Base-by-base conservation (phyloP, 2,888 invertebrate genomes). In the Phytoseiulus persimilis region DNA sequence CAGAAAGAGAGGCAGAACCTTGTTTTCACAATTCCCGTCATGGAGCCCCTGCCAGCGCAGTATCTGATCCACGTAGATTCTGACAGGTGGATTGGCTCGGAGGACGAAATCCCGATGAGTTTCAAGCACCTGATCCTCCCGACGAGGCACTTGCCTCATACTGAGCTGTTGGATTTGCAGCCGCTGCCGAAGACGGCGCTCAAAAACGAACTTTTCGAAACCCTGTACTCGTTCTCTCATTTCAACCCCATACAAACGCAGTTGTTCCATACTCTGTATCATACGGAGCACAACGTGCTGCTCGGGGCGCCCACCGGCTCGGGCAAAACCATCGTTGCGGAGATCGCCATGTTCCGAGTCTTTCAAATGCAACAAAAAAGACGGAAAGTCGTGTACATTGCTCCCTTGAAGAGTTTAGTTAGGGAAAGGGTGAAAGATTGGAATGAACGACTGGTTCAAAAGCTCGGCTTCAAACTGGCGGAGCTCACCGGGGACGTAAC, bases 201-300 rank as follows among this genome's bases (percentile, higher is more conserved):
- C 31, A 95, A 96, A 91, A 95, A 98, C 92, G 93, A 95, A 0
- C 92, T 94, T 0, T 96, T 95, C 92, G 96, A 98, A 92, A 94
- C 94, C 89, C 94, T 99, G 2, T 99, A 98, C 94, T 92, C 91
- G n/a, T 99, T 98, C 93, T 95, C 95, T 0, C 98, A 98, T 93
- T 99, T 99, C 94, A 99, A 99, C 93, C 98, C 99, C 0, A 97
- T 99, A 91, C 99, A 99, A 93, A 98, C 98, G 0, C 98, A 99
- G 94, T 96, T 99, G 91, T 99, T 99, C 93, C 97, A 98, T 93
- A 96, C 96, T 89, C 94, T 99, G 9, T 99, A 98, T 93, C 96
- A 99, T 92, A 97, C 97, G 0, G 97, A 99, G 92, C 95, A 95
- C 91, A 99, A 99, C 92, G 96, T 98, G 11, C 93, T 99, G 33